A percentile compares a stretch with the other conserved stretches of the same genome.
phyloP scores from a whole-genome alignment of 2,888 invertebrate genomes.

The Tenthredo livida region DNA sequence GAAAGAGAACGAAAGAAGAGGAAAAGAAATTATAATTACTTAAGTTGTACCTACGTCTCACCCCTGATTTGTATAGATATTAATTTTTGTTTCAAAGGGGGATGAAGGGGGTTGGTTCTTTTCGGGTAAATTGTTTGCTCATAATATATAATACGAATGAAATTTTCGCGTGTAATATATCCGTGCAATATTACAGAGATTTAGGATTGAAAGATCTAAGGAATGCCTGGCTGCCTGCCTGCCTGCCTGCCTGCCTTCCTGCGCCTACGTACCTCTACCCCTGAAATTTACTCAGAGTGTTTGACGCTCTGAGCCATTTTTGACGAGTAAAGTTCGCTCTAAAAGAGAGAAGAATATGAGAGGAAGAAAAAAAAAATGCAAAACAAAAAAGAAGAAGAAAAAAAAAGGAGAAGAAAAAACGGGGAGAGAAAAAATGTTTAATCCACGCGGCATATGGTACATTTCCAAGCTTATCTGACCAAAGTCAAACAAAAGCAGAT shows the following conservation, averaged over 20 bases:
- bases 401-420: neutral
- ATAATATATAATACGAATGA: slow-evolving; percentile 5
- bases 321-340: slow-evolving; percentile 17
- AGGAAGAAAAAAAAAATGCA: neutral
- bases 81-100: neutral
- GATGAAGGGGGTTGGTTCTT: neutral
- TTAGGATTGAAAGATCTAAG: slow-evolving; percentile 22
- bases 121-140: slow-evolving; percentile 13
- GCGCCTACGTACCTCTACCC: neutral
- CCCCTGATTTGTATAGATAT: neutral
- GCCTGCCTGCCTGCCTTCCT: too few species aligned
- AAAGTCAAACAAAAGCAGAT: slow-evolving; percentile 65
- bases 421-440: slow-evolving; percentile 52
- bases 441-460: slow-evolving; percentile 63
- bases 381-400: neutral
- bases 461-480: slow-evolving; percentile 62
- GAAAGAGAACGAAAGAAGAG: neutral
- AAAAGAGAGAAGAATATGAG: slow-evolving; percentile 3
- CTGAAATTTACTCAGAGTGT: slow-evolving; percentile 21
- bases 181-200: neutral
- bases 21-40: neutral
- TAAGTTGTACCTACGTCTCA: neutral
- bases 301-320: slow-evolving; percentile 17
- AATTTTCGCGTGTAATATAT: neutral
- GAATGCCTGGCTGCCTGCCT: neutral